Evolutionary conservation across 2,797 vertebrate genomes (phyloP), one percentile per base, ranked within the genome.

Genomic region (Eremophila alpestris): DNA sequence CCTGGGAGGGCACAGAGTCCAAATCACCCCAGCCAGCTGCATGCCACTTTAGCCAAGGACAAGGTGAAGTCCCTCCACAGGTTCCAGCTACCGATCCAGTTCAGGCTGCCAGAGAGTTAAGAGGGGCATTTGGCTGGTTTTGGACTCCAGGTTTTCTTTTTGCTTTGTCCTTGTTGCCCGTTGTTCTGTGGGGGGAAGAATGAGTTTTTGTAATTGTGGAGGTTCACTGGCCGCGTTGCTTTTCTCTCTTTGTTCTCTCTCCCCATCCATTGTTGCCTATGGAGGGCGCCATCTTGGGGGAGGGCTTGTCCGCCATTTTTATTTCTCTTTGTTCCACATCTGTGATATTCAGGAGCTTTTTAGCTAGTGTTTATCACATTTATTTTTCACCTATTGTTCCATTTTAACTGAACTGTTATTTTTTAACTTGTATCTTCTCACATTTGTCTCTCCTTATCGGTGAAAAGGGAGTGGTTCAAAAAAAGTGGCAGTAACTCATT

Each of bases 201-300:
- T 4, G 43, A 21, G 11, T 1, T 74, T 63, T 41, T 74, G 51
- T 49, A 30, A 21, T 41, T 49, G 43, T 0, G 0, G 20, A 64
- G 11, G 24, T 21, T 48, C 0, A 0, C 10, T 64, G 68, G 29
- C 49, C 1, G 0, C 11, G 20, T 38, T 73, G 24, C 3, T 30
- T 24, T 56, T 41, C 59, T 46, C 12, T 64, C 41, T 64, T 63
- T 4, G 1, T 13, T 48, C 34, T 48, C 63, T 40, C 20, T 13
- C 7, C 43, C 14, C 30, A 27, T 22, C 40, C 34, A 19, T 23
- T 24, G 29, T 16, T 0, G 0, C 13, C 59, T 17, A 0, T 14
- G 59, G 30, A 56, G 36, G 30, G 30, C 43, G 26, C 3, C 16
- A 26, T 10, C 51, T 3, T 64, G 24, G 2, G 19, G 6, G 2